Evolutionary conservation across 2,113 vertebrate species (phyloP).

Genomic region (Sorex araneus): DNA sequence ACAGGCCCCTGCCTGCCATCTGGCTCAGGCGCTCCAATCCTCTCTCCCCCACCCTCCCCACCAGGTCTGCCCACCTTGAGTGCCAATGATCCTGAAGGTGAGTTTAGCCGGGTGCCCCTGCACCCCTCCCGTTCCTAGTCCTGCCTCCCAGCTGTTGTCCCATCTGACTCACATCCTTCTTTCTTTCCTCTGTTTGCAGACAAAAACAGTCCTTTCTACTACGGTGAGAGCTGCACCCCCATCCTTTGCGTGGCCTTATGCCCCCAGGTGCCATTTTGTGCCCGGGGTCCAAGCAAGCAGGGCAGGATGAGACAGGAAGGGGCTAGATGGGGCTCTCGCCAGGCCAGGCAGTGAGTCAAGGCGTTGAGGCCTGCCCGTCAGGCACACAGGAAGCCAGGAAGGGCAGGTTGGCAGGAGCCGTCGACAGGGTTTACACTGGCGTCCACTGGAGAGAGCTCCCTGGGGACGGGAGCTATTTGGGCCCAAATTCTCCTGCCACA

Average conservation of each 20-base stretch:
- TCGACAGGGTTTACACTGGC: background rate
- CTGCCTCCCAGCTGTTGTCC: background rate
- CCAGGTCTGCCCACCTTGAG: conserved; percentile 76
- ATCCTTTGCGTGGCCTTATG: accelerated
- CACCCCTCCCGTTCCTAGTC: background rate
- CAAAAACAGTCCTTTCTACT: conserved; percentile 82
- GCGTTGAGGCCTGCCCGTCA: background rate
- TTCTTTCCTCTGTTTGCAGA: conserved; percentile 71
- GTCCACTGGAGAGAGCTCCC: background rate
- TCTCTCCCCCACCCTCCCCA: background rate
- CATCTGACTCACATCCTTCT: background rate
- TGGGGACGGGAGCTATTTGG: background rate
- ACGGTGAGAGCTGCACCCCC: conserved; percentile 76
- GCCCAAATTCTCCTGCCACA: accelerated
- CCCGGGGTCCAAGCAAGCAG: too few relatives aligned
- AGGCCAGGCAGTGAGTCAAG: background rate
- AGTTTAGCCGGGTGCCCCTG: conserved; percentile 14
- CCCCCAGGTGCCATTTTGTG: background rate
- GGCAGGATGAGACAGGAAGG: background rate
- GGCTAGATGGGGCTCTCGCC: too few relatives aligned
- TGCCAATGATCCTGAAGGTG: conserved; percentile 76
- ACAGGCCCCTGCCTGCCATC: background rate
- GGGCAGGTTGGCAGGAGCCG: background rate
- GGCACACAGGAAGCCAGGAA: background rate
- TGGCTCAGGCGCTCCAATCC: background rate